These are phyloP conservation scores for Rafetus swinhoei DNA, from an alignment of 2,113 vertebrate species.

Conservation along the genomic window DNA sequence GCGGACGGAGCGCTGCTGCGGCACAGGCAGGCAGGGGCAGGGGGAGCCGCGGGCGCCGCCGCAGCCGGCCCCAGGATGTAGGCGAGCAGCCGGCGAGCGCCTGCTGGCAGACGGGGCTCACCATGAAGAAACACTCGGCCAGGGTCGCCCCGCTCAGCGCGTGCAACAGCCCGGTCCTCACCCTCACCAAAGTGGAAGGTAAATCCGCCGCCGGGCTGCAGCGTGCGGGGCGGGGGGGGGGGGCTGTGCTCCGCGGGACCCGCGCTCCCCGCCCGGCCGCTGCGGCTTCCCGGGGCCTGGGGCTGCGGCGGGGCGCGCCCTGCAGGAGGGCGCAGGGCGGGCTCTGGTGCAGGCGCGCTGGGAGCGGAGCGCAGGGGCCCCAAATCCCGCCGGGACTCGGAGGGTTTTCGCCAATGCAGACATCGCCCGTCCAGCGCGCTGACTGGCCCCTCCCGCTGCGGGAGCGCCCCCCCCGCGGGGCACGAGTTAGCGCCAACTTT, in stretches of 20 bases:
- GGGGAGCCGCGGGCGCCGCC: not conserved
- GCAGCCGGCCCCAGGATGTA: conserved; percentile 85
- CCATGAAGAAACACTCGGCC: conserved; percentile 97
- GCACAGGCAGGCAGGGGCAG: not conserved
- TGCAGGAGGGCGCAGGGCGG: rapidly evolving
- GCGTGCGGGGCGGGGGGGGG: not conserved
- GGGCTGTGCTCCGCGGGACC: not conserved
- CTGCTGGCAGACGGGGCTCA: conserved; percentile 82
- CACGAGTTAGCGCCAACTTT: not conserved
- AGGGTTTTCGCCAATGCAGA: not conserved
- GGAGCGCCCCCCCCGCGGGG: no score
- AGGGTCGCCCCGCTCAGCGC: conserved; percentile 95
- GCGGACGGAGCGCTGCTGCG: not conserved
- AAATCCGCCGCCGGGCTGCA: conserved; percentile 40
- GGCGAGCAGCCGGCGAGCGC: conserved; percentile 84
- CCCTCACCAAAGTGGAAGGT: conserved; percentile 98
- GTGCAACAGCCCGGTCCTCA: conserved; percentile 96
- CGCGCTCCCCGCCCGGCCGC: no score
- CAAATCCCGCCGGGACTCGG: no score
- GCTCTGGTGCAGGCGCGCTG: not conserved
- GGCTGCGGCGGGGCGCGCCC: not conserved
- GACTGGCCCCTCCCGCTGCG: not conserved
- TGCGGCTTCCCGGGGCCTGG: no score
- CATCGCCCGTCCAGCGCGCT: not conserved
- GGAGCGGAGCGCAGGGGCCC: not conserved